phyloP scores from a whole-genome alignment of 30 jellyfish, hydroid and myxozoan species.

The Cassiopea andromeda region DNA sequence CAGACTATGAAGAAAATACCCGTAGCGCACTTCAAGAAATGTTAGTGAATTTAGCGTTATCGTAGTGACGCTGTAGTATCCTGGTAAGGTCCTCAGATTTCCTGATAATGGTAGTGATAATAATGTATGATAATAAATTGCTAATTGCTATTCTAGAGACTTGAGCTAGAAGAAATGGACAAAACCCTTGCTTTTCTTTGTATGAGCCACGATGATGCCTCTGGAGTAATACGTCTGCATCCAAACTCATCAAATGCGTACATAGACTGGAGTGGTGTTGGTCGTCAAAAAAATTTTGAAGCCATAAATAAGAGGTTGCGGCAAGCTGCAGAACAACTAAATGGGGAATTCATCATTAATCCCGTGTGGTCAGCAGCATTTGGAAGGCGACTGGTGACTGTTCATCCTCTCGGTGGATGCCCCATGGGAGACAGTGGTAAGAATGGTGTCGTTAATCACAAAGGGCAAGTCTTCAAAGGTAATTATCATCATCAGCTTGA shows the following conservation, averaged over 20 bases:
- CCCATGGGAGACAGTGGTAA: conserved; percentile 50
- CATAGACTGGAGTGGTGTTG: conserved; percentile 73
- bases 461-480: conserved; percentile 65
- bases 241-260: conserved; percentile 35
- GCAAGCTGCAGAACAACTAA: conserved; percentile 30
- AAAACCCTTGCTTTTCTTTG: conserved; percentile 69
- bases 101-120: too few relatives aligned
- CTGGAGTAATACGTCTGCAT: conserved; percentile 51
- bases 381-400: too few relatives aligned
- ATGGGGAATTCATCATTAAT: conserved; percentile 17
- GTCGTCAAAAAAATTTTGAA: conserved; percentile 57
- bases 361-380: too few relatives aligned
- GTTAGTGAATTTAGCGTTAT: too few relatives aligned
- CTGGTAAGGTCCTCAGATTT: too few relatives aligned
- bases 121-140: too few relatives aligned
- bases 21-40: too few relatives aligned
- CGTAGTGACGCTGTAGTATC: too few relatives aligned
- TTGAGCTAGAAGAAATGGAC: conserved; percentile 42
- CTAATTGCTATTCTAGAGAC: conserved; percentile 5
- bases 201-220: conserved; percentile 72
- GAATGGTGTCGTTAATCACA: conserved; percentile 68
- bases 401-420: conserved; percentile 65
- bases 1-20: too few relatives aligned
- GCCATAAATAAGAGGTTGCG: conserved; percentile 31
- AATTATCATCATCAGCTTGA: too few relatives aligned